Evolutionary conservation across 2,113 vertebrate species (phyloP).

Genomic region (Ctenodactylus gundi): DNA sequence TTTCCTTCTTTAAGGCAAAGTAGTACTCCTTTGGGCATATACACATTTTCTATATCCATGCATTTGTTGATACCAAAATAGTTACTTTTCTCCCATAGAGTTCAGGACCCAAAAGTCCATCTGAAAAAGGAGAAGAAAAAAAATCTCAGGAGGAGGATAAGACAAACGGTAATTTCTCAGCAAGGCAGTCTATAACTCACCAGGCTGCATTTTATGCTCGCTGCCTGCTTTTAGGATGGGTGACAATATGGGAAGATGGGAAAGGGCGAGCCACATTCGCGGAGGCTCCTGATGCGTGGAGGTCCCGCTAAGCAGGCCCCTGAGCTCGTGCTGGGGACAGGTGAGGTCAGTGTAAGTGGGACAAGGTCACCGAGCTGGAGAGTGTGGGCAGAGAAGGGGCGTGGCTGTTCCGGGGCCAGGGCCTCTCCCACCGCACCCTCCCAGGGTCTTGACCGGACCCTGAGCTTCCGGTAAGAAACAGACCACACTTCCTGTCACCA

Average conservation of each 20-base stretch:
- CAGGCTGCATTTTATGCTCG: neutral
- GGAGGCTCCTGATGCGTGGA: neutral
- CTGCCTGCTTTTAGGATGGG: neutral
- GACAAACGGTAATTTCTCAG: neutral
- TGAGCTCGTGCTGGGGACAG: neutral
- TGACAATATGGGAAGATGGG: neutral
- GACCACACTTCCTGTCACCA: neutral
- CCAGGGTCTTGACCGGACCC: too few species aligned
- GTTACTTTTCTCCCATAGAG: neutral
- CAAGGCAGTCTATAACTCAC: neutral
- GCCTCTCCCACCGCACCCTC: neutral
- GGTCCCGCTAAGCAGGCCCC: neutral
- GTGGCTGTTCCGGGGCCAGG: neutral
- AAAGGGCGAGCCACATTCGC: neutral
- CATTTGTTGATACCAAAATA: too few species aligned
- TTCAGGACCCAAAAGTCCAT: too few species aligned
- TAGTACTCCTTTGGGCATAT: too few species aligned
- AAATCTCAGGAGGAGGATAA: neutral
- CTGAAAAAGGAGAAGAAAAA: neutral
- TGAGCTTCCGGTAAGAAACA: slow-evolving; percentile 2
- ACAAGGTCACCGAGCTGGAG: neutral
- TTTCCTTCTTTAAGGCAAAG: too few species aligned
- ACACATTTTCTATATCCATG: too few species aligned
- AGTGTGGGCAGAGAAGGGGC: neutral
- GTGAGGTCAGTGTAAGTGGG: neutral